Conservation (phyloP, 2,888 invertebrate genomes). For the Diplazon laetatorius region DNA sequence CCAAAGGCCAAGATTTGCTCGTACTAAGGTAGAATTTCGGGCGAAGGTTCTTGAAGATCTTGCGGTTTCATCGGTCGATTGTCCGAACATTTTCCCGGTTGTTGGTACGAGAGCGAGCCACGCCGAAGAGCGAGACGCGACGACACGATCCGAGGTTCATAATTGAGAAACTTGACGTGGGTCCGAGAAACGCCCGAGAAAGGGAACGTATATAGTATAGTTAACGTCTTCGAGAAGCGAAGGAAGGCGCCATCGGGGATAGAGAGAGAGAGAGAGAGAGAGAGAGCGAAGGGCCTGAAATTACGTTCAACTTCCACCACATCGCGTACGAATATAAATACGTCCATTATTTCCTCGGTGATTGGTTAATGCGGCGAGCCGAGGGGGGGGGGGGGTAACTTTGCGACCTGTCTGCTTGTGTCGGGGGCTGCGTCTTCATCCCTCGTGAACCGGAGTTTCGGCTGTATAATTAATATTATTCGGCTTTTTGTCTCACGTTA, state of each 20-base stretch:
- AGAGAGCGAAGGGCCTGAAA: no score
- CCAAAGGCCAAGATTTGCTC: conserved; percentile 45
- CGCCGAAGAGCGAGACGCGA: conserved; percentile 31
- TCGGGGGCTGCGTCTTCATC: neutral
- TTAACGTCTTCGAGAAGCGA: conserved; percentile 43
- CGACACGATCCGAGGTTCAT: conserved; percentile 66
- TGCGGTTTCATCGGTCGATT: conserved; percentile 57
- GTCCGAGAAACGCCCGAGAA: conserved; percentile 62
- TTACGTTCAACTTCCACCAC: no score
- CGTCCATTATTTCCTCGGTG: neutral
- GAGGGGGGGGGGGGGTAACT: conserved; percentile 45
- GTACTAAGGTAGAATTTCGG: conserved; percentile 53
- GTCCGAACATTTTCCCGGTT: conserved; percentile 55
- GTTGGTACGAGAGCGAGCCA: conserved; percentile 27
- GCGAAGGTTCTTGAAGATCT: conserved; percentile 47
- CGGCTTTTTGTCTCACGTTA: conserved; percentile 20
- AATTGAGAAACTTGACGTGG: conserved; percentile 76
- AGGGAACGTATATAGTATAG: conserved; percentile 30
- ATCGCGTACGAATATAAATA: no score
- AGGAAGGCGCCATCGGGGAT: conserved; percentile 64
- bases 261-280: conserved; percentile 58
- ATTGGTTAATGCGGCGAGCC: neutral
- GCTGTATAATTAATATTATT: conserved; percentile 47
- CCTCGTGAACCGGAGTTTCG: conserved; percentile 29
- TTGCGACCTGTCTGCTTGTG: conserved; percentile 14